These are phyloP conservation scores for Stylophora pistillata DNA, from an alignment of 64 coral and sea anemone species.

Conservation along the genomic window DNA sequence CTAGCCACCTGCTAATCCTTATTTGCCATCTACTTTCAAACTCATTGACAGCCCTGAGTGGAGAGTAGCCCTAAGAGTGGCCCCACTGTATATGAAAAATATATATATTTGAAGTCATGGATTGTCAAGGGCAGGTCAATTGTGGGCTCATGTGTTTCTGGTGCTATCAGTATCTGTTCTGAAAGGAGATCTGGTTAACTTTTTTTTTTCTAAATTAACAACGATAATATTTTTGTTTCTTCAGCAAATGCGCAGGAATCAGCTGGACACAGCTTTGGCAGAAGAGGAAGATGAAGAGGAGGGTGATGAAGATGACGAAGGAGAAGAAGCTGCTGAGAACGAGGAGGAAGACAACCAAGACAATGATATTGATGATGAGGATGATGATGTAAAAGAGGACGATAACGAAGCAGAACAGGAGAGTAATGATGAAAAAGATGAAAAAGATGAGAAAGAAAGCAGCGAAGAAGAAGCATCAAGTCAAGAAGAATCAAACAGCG, in stretches of 20 bases:
- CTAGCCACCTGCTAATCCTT: no score
- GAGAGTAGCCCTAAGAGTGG: no score
- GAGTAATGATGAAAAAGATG: slow-evolving; percentile 24
- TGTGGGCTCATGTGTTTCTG: no score
- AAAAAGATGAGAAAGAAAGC: slow-evolving; percentile 17
- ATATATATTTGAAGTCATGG: no score
- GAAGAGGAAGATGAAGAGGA: slow-evolving; percentile 74
- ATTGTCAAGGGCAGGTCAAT: no score
- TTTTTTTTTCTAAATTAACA: no score
- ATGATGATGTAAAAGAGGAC: slow-evolving; percentile 4
- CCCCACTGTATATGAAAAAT: no score
- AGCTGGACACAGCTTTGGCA: slow-evolving; percentile 59
- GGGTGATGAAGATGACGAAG: slow-evolving; percentile 49
- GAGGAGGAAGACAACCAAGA: slow-evolving; percentile 44
- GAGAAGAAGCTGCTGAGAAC: slow-evolving; percentile 43
- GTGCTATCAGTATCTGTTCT: no score
- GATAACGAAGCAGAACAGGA: slow-evolving; percentile 26
- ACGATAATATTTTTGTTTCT: background rate
- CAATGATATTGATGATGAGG: background rate
- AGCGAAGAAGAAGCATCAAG: slow-evolving; percentile 63
- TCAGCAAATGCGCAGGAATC: slow-evolving; percentile 55
- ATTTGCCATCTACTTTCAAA: no score
- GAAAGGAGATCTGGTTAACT: no score
- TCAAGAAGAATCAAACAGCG: slow-evolving; percentile 50
- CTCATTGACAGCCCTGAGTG: no score